Base-by-base conservation (phyloP, 2,797 vertebrate species). In the Microctenopoma stevenorrisi region DNA sequence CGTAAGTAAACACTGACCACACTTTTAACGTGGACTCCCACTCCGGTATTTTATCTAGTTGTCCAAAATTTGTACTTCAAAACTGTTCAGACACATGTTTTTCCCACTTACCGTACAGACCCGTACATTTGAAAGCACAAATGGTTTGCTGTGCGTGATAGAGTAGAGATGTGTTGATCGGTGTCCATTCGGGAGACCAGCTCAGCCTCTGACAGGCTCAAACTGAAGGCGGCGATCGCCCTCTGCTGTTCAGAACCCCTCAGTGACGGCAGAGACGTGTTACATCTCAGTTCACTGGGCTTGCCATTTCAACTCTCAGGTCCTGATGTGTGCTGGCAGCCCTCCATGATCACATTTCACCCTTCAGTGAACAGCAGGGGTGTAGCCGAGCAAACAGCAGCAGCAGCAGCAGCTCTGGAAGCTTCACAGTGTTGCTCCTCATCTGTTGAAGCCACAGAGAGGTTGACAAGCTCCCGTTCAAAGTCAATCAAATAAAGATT, bases 291-390 rank as follows among this genome's bases (percentile, higher is more conserved):
- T 79, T 84, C 28, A 51, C 67, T 83, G 79, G 81, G 50, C 56
- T 81, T 75, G 53, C 82, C 58, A 56, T 86, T 76, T 91, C 81
- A 89, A 52, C 73, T 76, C 68, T 61, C 57, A 59, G 76, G 69
- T 73, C 77, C 83, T 90, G 88, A 90, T 91, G 81, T 63, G 76
- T 78, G 78, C 80, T 91, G 89, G 84, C 90, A 91, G 86, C 82
- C 68, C 88, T 88, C 87, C 78, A 82, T 89, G 86, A 89, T 91
- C 88, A 83, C 87, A 86, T 92, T 90, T 90, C 85, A 91, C 74
- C 83, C 88, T 79, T 76, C 86, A 83, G 74, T 88, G 83, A 88
- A 59, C 83, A 89, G 78, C 84, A 87, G 80, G 79, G 86, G 78
- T 82, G 88, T 25, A 85, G 75, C 76, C 22, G 70, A 81, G 69